A percentile compares a stretch with the other conserved stretches of the same genome.
phyloP scores from a whole-genome alignment of 2,113 vertebrate genomes.

The Cranoglanis bouderius region DNA sequence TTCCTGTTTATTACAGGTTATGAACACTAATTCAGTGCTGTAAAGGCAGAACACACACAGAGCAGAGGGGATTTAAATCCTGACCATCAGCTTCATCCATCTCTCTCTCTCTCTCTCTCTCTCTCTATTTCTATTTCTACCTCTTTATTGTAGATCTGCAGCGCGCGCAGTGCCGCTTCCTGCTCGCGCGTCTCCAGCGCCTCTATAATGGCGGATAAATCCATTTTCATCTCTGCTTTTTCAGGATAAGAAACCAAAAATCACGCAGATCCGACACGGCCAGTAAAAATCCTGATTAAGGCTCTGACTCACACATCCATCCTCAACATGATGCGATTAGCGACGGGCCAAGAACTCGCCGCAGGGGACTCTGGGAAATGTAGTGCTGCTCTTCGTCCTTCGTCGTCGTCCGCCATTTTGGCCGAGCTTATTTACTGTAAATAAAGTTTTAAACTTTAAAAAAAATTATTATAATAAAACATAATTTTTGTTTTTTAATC shows the following conservation, averaged over 20 bases:
- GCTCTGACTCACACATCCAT: conserved; percentile 37
- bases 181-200: conserved; percentile 81
- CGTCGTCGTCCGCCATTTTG: neutral
- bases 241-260: conserved; percentile 2
- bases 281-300: conserved; percentile 4
- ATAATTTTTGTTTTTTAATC: too few species aligned
- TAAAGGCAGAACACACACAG: too few species aligned
- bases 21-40: too few species aligned
- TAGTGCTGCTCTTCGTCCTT: neutral
- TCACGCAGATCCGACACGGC: neutral
- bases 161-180: conserved; percentile 73
- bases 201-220: conserved; percentile 77
- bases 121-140: conserved; percentile 52
- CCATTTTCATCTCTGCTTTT: conserved; percentile 73
- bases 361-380: conserved; percentile 3
- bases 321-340: conserved; percentile 63
- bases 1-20: too few species aligned
- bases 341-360: conserved; percentile 45
- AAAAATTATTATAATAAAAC: neutral
- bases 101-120: neutral
- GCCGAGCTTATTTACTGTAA: neutral
- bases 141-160: conserved; percentile 81
- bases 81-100: neutral
- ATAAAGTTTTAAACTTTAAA: neutral
- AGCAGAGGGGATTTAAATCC: neutral